Evolutionary conservation across 2,888 invertebrate genomes (phyloP), one percentile per base, ranked within the genome.

Genomic region (Adelphocoris suturalis): DNA sequence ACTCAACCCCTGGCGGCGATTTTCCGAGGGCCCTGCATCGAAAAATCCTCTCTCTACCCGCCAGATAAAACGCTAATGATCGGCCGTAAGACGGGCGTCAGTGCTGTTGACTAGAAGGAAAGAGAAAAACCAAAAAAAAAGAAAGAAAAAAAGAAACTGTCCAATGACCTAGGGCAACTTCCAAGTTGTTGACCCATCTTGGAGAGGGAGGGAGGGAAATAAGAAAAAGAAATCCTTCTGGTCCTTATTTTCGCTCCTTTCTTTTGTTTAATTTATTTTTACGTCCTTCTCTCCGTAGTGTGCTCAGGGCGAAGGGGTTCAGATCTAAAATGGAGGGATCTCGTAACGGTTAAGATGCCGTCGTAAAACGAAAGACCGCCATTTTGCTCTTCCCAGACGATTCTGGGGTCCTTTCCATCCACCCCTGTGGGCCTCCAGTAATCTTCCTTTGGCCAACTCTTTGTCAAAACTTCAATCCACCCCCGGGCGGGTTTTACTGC

Each of bases 391-490:
- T 52, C 82, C 23, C 82, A 52, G 48, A 55, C 28, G 28, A 52
- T 82, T 52, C 82, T 52, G 12, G n/a, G 14, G 16, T 28, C 57
- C 5, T 55, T 13, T 16, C 16, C 19, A 16, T 19, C 85, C 61
- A 28, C 5, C 61, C 85, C 57, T 12, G 16, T 11, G 78, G 78
- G 46, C 78, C 46, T 78, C 19, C 13, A 4, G 76, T 46, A 78
- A 78, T 78, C 47, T 78, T 78, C 78, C 47, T 47, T 27, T 37
- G 85, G 85, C 37, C 19, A 16, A 37, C 85, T 85, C 47, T 85
- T 85, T 85, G 57, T 61, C 57, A 85, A 85, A 85, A 85, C 85
- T 85, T 85, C 85, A 85, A 85, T 85, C 85, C 85, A 28, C 85
- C 85, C 52, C 19, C 37, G 85, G 57, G 55, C 55, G 85, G 57